Evolutionary conservation across 1,140 invertebrate genomes (phyloP), one percentile per base, ranked within the genome.

Genomic region (Spodoptera litura): DNA sequence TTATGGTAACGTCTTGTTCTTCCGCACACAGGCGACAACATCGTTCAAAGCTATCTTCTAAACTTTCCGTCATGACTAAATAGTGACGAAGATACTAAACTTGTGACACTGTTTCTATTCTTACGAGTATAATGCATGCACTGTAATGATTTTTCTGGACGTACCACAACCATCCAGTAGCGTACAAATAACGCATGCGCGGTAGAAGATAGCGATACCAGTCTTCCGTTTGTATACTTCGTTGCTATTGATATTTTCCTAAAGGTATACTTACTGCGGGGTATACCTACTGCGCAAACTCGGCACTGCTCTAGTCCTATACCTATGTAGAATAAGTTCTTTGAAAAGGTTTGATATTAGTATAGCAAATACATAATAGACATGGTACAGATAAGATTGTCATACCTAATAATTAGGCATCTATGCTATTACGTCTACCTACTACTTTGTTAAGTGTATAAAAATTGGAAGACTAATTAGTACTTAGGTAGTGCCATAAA

Each of bases 1-100:
- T 93, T 81, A 95, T 90, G 15, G 94, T 93, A 35, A 92, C 91
- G 80, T 95, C 94, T 81, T 93, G 89, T 79, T 91, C 91, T 78
- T 92, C 85, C 51, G 93, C 92, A 81, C 94, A 95, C 52, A 95
- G 86, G 8, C 94, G 90, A 82, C 94, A 95, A 68, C 86, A 91
- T 74, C 90, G 85, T 82, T 94, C 90, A 79, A 94, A 93, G 80
- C 79, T 88, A 35, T 80, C 81, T 73, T 77, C 78, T 35, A 81
- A 77, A 75, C 53, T 82, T 35, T 81, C 52, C 68, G 79, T 81
- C 88, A 88, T 89, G 49, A 59, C 55, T 70, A 64, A 64, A 62
- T 75, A 38, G 59, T 55, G 51, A 64, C 9, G 53, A 51, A 49
- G 10, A 62, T 52, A 68, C n/a, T n/a, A n/a, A n/a, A n/a, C 9